A percentile compares a stretch with the other conserved stretches of the same genome.
Conservation (phyloP, 2,113 vertebrate species). For the Pseudorectes ferrugineus region DNA sequence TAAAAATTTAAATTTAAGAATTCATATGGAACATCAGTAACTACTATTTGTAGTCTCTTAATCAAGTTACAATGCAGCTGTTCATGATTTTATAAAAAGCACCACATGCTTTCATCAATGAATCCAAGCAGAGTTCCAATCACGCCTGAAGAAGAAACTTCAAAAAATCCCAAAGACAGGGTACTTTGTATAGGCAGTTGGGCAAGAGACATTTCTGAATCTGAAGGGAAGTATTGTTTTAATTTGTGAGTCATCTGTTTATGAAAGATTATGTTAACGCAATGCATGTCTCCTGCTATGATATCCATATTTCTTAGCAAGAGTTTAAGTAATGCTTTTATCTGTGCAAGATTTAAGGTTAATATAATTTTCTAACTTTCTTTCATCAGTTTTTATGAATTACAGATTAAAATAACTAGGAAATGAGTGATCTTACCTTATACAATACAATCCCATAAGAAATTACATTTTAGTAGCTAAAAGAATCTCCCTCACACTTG, state of each 20-base stretch:
- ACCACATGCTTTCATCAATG: not conserved
- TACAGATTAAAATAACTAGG: not conserved
- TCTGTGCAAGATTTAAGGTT: not conserved
- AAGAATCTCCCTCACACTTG: not conserved
- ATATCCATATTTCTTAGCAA: not conserved
- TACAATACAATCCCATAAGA: not conserved
- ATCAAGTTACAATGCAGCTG: not conserved
- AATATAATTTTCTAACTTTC: not conserved
- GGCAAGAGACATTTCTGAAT: not conserved
- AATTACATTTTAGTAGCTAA: not conserved
- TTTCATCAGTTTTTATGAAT: not conserved
- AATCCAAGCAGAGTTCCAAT: not conserved
- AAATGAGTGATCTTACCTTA: not conserved
- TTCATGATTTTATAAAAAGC: not conserved
- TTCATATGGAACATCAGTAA: not conserved
- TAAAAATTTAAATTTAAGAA: not conserved
- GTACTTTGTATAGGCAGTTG: not conserved
- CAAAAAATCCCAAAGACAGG: not conserved
- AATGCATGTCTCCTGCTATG: not conserved
- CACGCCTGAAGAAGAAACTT: not conserved
- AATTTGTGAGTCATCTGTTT: not conserved
- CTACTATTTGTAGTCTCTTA: not conserved
- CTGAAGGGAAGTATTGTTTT: not conserved
- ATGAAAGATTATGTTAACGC: not conserved
- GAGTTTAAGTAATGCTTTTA: not conserved